phyloP scores from a whole-genome alignment of 1,140 invertebrate genomes.

The Drosophila neocordata region DNA sequence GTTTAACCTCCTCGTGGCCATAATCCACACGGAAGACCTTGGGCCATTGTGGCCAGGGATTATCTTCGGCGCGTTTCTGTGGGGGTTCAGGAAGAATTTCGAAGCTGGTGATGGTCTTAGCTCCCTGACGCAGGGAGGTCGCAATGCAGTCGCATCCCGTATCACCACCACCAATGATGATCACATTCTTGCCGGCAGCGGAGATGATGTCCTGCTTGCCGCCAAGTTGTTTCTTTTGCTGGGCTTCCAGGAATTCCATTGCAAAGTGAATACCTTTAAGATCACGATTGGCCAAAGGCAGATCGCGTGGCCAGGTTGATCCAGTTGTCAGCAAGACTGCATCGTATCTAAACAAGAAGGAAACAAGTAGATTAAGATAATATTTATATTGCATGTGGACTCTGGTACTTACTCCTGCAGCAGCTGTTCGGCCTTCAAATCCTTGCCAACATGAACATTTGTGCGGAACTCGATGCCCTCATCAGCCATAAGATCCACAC shows the following conservation, averaged over 20 bases:
- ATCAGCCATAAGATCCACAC: constrained; percentile 92
- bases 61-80: constrained; percentile 89
- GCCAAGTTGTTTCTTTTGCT: constrained; percentile 97
- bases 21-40: constrained; percentile 98
- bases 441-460: constrained; percentile 95
- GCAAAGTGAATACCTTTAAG: constrained; percentile 96
- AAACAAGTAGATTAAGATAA: constrained; percentile 35
- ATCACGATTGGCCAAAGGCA: constrained; percentile 92
- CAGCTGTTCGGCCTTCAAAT: constrained; percentile 90
- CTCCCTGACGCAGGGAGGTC: constrained; percentile 97
- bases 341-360: constrained; percentile 86
- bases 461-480: constrained; percentile 97
- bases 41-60: constrained; percentile 99
- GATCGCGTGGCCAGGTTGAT: constrained; percentile 97
- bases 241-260: constrained; percentile 98
- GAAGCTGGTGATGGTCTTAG: constrained; percentile 97
- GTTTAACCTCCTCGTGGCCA: constrained; percentile 97
- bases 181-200: constrained; percentile 97
- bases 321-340: constrained; percentile 96
- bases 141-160: constrained; percentile 99
- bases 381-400: accelerated
- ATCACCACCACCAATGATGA: constrained; percentile 99
- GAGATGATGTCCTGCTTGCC: constrained; percentile 85
- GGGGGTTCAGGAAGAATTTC: constrained; percentile 98
- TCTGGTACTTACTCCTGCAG: constrained; percentile 82